phyloP scores from a whole-genome alignment of 2,113 vertebrate species.

The Nothoprocta perdicaria region DNA sequence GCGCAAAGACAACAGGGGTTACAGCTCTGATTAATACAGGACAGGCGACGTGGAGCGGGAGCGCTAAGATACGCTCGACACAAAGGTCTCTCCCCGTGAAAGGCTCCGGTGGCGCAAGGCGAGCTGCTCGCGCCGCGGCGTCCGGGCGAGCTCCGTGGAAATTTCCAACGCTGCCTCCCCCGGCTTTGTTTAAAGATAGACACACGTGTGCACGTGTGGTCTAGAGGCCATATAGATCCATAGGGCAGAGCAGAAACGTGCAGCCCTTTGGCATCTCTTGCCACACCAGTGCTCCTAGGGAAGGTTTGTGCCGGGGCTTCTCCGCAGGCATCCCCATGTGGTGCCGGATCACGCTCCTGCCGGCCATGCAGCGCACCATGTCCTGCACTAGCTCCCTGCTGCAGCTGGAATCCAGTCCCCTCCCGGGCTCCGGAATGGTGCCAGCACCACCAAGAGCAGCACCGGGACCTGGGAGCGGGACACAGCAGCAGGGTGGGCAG shows the following conservation, averaged over 20 bases:
- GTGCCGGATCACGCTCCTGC: no score
- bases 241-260: not conserved
- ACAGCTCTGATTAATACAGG: slow-evolving; percentile 94
- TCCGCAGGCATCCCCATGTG: not conserved
- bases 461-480: not conserved
- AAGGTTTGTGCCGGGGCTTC: not conserved
- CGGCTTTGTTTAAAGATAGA: not conserved
- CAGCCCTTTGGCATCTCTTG: not conserved
- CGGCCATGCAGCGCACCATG: accelerated
- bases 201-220: no score
- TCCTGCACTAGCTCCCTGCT: not conserved
- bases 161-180: slow-evolving; percentile 24
- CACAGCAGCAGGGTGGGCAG: not conserved
- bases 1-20: slow-evolving; percentile 94
- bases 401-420: not conserved
- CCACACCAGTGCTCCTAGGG: not conserved
- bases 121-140: slow-evolving; percentile 64
- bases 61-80: slow-evolving; percentile 80
- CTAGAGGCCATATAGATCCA: no score
- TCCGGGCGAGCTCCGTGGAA: slow-evolving; percentile 30
- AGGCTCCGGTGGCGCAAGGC: slow-evolving; percentile 68
- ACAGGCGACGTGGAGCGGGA: slow-evolving; percentile 81
- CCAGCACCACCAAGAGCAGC: not conserved
- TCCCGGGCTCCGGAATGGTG: accelerated
- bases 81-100: slow-evolving; percentile 74